phyloP scores from a whole-genome alignment of 1,140 invertebrate species.

The Bombus pascuorum region DNA sequence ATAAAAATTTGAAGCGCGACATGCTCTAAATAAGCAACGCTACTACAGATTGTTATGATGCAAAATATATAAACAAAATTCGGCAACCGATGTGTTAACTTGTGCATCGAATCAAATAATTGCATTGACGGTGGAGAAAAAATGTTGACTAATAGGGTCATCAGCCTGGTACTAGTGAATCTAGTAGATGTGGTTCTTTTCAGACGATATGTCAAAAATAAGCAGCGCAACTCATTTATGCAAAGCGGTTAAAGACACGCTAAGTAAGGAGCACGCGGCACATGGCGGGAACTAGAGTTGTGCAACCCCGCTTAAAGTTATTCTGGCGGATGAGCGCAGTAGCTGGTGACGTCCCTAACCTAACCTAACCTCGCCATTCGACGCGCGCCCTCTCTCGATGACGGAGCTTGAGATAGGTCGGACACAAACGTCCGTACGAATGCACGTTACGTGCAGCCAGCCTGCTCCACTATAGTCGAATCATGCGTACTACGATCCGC shows the following conservation, averaged over 20 bases:
- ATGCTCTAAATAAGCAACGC: too few species aligned
- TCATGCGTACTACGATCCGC: constrained; percentile 23
- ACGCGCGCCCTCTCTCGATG: constrained; percentile 72
- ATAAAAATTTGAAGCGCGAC: too few species aligned
- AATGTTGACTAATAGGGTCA: not conserved
- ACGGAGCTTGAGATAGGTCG: constrained; percentile 78
- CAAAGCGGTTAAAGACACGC: constrained; percentile 46
- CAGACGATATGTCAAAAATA: not conserved
- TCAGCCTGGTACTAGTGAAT: too few species aligned
- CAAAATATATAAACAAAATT: too few species aligned
- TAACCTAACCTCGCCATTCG: constrained; percentile 64
- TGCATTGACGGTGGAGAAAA: not conserved
- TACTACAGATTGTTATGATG: too few species aligned
- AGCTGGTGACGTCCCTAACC: constrained; percentile 72
- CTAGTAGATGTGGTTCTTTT: not conserved
- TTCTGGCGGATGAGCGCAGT: constrained; percentile 66
- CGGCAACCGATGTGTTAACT: not conserved
- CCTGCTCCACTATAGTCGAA: constrained; percentile 34
- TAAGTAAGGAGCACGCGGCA: constrained; percentile 51
- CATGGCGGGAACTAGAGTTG: constrained; percentile 58
- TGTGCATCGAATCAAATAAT: not conserved
- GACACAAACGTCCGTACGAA: constrained; percentile 59
- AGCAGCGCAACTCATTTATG: not conserved
- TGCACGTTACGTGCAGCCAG: constrained; percentile 35
- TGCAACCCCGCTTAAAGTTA: constrained; percentile 64